Base-by-base conservation (phyloP, 1,140 invertebrate genomes). In the Procambarus clarkii region DNA sequence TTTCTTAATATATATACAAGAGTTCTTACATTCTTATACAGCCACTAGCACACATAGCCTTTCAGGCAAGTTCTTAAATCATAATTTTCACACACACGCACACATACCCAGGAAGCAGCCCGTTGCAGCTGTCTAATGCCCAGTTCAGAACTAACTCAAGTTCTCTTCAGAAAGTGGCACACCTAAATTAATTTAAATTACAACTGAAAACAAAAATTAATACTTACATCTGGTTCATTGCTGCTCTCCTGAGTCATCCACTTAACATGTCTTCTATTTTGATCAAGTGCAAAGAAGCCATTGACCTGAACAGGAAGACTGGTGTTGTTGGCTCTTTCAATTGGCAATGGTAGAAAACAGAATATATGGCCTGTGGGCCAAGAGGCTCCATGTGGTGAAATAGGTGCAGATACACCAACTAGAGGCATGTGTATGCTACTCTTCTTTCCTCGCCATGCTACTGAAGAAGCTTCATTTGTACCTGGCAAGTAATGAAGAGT, bases 191-290 rank as follows among this genome's bases (percentile, higher is more conserved):
- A 34, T 34, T 34, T 54, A 54, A 54, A 54, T 13, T 54, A 8
- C 13, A 54, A 54, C 50, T 54, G 13, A 54, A 9, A 54, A 54
- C 50, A 54, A 54, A 54, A 9, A 54, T 64, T 64, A 3, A 71
- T 69, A 82, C 78, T 82, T 21, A 88, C 86, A 81, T 88, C 86
- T n/a, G 86, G 48, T 54, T 88, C 86, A 15, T 82, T 24, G 21
- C 77, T 81, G 11, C 77, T 81, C 58, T 88, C 86, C 4, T n/a
- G n/a, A 24, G 86, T 88, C 86, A 24, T 88, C 86, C 86, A 88
- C 18, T 88, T 88, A 15, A 88, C 86, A 21, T 81, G 86, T 81
- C 78, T 60, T 45, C 86, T 54, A 34, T 81, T 88, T 48, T 88
- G 86, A 50, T 50, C 48, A 54, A 88, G 78, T 34, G 45, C 13